Evolutionary conservation across 2,797 vertebrate species (phyloP), one percentile per base, ranked within the genome.

Genomic region (Cryptoblepharus egeriae): DNA sequence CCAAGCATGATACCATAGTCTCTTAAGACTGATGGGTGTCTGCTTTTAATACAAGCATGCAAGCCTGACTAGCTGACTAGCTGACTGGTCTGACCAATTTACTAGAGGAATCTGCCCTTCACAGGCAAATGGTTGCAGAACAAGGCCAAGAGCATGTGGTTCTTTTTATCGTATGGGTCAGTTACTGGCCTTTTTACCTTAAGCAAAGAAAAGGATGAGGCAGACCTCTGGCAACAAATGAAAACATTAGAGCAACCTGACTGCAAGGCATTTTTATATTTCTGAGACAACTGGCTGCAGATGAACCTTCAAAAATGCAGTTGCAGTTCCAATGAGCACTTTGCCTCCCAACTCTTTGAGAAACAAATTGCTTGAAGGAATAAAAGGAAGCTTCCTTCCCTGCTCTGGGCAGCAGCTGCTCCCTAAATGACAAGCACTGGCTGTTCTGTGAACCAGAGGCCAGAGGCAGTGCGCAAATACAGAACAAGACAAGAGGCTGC

Each of bases 401-500:
- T 26, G 24, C 7, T 52, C 73, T n/a, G 60, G 81, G 64, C 30
- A 52, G 65, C 49, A 6, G 1, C 16, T 84, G 82, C 18, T 6
- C 68, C n/a, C 12, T 64, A n/a, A 69, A 49, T 60, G 26, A 26
- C 65, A 82, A 63, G 70, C 42, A 60, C 61, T 22, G 55, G 35
- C 68, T 37, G 68, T 76, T 42, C 79, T 42, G 35, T 39, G 69
- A 75, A 28, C 69, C 24, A 18, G 30, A 0, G n/a, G 74, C 30
- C 52, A 49, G 64, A 65, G 57, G 37, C 64, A 35, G 26, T 57
- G 80, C 42, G 24, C 58, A 75, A 84, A 84, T 37, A 61, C 70
- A 75, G 76, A 74, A 70, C 32, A 68, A 37, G 37, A 76, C 65
- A 63, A 52, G 65, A 85, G 75, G 68, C 55, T 79, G n/a, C 58